phyloP scores from a whole-genome alignment of 2,113 vertebrate genomes.

The Acinonyx jubatus region DNA sequence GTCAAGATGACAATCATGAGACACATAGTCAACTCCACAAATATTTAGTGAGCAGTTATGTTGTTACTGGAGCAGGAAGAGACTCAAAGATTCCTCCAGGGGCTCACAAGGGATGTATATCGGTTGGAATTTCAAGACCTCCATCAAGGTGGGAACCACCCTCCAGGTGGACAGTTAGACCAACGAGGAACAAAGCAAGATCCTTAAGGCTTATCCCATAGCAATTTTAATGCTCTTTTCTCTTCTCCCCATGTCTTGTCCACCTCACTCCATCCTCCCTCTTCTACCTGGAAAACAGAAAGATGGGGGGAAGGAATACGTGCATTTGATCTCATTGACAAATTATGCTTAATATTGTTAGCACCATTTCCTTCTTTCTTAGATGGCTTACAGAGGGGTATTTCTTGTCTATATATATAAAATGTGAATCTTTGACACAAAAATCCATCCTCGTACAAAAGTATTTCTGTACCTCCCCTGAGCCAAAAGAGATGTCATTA shows the following conservation, averaged over 20 bases:
- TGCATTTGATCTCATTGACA: background rate
- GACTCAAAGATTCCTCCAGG: background rate
- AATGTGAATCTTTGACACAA: background rate
- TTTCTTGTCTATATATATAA: background rate
- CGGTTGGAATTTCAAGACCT: background rate
- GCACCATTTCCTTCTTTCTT: background rate
- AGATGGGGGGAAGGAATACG: fast-evolving
- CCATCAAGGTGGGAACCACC: background rate
- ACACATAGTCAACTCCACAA: background rate
- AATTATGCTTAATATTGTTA: background rate
- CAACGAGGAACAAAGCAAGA: background rate
- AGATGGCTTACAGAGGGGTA: background rate
- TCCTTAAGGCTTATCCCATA: fast-evolving
- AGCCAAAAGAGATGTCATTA: background rate
- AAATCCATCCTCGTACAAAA: background rate
- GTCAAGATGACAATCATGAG: background rate
- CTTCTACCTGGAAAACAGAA: background rate
- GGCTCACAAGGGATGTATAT: background rate
- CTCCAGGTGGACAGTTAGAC: background rate
- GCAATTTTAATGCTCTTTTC: background rate
- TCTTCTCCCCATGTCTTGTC: background rate
- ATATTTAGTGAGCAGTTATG: no score
- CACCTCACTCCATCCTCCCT: no score
- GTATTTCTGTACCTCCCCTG: background rate
- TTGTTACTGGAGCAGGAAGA: background rate